A percentile compares a stretch with the other conserved stretches of the same genome.
Evolutionary conservation across 2,888 invertebrate species (phyloP).

Genomic region (Platerodrilus igneus): DNA sequence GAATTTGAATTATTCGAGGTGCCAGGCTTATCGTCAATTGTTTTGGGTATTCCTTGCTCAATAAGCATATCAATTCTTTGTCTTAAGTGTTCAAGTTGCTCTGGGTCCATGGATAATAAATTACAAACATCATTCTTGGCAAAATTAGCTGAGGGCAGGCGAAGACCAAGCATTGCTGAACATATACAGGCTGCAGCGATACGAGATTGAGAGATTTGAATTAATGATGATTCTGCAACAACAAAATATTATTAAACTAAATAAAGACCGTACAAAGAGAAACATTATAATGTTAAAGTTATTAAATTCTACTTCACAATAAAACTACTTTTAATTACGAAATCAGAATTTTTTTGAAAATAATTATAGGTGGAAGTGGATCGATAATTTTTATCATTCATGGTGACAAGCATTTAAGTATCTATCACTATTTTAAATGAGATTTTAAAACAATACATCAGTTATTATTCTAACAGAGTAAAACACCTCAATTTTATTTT

Average conservation of each 20-base stretch:
- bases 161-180: slow-evolving; percentile 62
- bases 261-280: no score
- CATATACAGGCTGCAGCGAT: slow-evolving; percentile 67
- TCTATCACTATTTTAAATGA: no score
- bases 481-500: no score
- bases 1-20: slow-evolving; percentile 22
- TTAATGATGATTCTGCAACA: slow-evolving; percentile 66
- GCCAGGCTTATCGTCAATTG: slow-evolving; percentile 30
- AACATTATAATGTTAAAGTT: not conserved
- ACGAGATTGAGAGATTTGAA: slow-evolving; percentile 65
- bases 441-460: no score
- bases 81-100: slow-evolving; percentile 54
- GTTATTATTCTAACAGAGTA: no score
- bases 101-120: slow-evolving; percentile 51
- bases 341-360: no score
- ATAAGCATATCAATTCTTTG: slow-evolving; percentile 57
- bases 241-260: slow-evolving; percentile 27
- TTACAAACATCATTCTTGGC: slow-evolving; percentile 44
- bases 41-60: slow-evolving; percentile 45
- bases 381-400: no score
- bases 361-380: not conserved
- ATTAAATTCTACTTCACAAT: not conserved
- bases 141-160: slow-evolving; percentile 46
- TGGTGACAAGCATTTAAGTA: no score
- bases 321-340: slow-evolving; percentile 6